These are phyloP conservation scores for Drosophila paulistorum DNA, from an alignment of 1,140 invertebrate genomes.

Conservation along the genomic window DNA sequence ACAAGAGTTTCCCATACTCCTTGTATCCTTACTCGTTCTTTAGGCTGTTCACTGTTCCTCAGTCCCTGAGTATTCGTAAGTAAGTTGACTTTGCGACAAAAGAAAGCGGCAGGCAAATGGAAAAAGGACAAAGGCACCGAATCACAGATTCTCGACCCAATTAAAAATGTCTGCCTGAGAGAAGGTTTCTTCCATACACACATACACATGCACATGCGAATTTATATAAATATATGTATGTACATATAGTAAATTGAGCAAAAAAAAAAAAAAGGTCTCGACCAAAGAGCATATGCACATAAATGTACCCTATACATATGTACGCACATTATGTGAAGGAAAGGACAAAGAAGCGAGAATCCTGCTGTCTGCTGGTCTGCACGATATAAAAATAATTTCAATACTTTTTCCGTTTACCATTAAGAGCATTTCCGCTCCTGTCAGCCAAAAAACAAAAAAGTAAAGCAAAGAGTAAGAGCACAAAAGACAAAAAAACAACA, in stretches of 20 bases:
- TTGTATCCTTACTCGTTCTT: slow-evolving; percentile 12
- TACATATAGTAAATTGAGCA: background rate
- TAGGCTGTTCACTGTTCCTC: slow-evolving; percentile 9
- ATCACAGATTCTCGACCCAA: slow-evolving; percentile 37
- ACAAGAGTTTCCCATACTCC: slow-evolving; percentile 24
- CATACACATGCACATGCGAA: background rate
- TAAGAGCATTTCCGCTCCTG: slow-evolving; percentile 53
- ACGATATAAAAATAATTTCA: slow-evolving; percentile 61
- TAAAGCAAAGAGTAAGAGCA: slow-evolving; percentile 2
- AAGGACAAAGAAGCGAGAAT: slow-evolving; percentile 7
- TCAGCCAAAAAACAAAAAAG: background rate
- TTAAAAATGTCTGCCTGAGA: slow-evolving; percentile 56
- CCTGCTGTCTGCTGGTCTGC: slow-evolving; percentile 19
- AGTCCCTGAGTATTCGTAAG: background rate
- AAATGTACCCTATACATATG: background rate
- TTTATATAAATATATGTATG: background rate
- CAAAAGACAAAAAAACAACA: background rate
- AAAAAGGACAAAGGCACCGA: background rate
- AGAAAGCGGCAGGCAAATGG: slow-evolving; percentile 14
- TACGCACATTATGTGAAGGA: background rate
- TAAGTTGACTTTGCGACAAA: slow-evolving; percentile 53
- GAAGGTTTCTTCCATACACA: slow-evolving; percentile 16
- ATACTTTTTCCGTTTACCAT: slow-evolving; percentile 67
- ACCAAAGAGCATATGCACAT: slow-evolving; percentile 1
- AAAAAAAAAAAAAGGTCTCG: background rate